These are phyloP conservation scores for Diaperis boleti DNA, from an alignment of 2,888 invertebrate species.

Conservation along the genomic window DNA sequence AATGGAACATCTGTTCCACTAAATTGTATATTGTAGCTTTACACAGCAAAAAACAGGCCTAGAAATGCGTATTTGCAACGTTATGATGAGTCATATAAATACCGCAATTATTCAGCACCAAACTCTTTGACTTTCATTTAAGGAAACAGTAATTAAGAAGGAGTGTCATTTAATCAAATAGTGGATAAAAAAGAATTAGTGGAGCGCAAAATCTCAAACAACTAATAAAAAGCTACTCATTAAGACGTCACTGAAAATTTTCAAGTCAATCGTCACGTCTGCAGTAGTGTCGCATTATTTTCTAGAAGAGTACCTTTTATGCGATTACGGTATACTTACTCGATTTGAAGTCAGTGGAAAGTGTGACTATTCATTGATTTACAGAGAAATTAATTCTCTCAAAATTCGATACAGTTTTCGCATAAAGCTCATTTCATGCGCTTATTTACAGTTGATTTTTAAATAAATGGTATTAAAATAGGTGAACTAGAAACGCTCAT, in stretches of 20 bases:
- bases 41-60: no score
- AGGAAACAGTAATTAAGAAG: not conserved
- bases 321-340: not conserved
- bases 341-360: conserved; percentile 6
- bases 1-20: no score
- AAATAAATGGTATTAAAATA: no score
- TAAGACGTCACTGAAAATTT: not conserved
- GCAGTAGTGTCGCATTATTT: not conserved
- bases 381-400: conserved; percentile 1
- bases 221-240: conserved; percentile 1
- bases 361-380: conserved; percentile 14
- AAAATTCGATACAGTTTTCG: not conserved
- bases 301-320: not conserved
- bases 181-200: not conserved
- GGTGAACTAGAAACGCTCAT: not conserved
- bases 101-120: not conserved
- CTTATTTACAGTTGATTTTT: no score
- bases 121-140: not conserved
- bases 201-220: conserved; percentile 7
- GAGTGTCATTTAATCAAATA: not conserved
- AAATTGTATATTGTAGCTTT: no score
- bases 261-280: not conserved
- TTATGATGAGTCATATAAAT: not conserved
- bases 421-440: not conserved
- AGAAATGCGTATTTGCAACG: no score